Conservation (phyloP, 2,113 vertebrate species). For the Pogona vitticeps region DNA sequence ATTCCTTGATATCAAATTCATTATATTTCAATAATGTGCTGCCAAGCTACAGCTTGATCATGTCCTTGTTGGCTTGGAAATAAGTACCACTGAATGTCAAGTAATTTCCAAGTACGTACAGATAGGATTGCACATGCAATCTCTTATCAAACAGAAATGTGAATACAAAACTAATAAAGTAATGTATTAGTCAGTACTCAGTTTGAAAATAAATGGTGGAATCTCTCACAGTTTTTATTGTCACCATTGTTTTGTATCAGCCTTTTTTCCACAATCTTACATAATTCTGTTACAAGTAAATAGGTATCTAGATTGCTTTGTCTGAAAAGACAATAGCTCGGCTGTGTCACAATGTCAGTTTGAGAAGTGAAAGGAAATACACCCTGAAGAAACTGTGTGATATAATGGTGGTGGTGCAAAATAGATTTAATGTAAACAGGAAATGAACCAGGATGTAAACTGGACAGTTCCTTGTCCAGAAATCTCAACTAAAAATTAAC, state of each 20-base stretch:
- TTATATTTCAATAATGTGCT: background rate
- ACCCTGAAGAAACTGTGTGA: conserved; percentile 60
- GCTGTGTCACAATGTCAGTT: conserved; percentile 52
- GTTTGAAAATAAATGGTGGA: background rate
- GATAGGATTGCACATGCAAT: background rate
- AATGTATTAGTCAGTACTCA: background rate
- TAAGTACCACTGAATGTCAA: background rate
- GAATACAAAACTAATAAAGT: background rate
- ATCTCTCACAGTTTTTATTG: background rate
- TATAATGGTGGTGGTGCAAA: conserved; percentile 54
- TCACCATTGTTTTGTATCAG: background rate
- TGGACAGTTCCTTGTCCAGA: conserved; percentile 70
- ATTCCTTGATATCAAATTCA: background rate
- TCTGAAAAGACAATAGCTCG: conserved; percentile 54
- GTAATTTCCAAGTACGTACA: background rate
- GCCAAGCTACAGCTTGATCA: no score
- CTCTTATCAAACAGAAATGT: background rate
- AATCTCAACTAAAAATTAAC: conserved; percentile 71
- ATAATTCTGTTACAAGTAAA: conserved; percentile 20
- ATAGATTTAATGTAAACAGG: conserved; percentile 71
- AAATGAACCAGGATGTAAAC: conserved; percentile 73
- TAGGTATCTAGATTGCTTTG: conserved; percentile 40
- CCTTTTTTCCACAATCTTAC: background rate
- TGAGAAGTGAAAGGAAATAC: conserved; percentile 65
- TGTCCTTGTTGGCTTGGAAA: background rate